Base-by-base conservation (phyloP, 1,140 invertebrate species). In the Aphelenchoides avenae region DNA sequence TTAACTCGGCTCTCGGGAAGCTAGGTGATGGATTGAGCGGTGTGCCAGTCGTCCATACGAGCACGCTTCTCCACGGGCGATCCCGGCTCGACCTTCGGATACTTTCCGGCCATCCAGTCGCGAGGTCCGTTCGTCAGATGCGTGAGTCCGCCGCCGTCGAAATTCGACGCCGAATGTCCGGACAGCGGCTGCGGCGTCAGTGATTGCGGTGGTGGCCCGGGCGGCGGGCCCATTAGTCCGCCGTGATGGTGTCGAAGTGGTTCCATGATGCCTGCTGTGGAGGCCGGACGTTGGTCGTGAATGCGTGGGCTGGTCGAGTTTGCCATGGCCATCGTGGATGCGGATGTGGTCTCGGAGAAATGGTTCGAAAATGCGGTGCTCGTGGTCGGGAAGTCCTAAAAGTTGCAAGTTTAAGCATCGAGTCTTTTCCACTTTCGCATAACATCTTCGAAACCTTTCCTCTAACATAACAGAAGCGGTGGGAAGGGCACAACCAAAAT, bases 61-160 rank as follows among this genome's bases (percentile, higher is more conserved):
- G 62, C 34, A 36, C 70, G 63, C 47, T 74, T 74, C 42, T 71
- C 68, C 7, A 63, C 61, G 22, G 70, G 70, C 31, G 70, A 73
- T 36, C 73, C 66, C 15, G 55, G 57, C 47, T 72, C 70, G 29
- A 70, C 26, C 46, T 72, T 72, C 26, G 73, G 33, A 52, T 71
- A 73, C 13, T 58, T 39, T 6, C 56, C 65, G 41, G 52, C 42
- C 48, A 61, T 52, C 64, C 66, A 68, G 40, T 52, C 47, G 24
- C 26, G 13, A 20, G 31, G 11, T 41, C 33, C 15, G 22, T 18
- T 18, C 13, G 49, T 51, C 31, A 43, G 3, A 2, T 53, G 15
- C 18, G 11, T 18, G 9, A 22, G 36, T 22, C 29, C 26, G 11
- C 49, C 49, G 3, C 41, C 49, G n/a, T n/a, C n/a, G n/a, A n/a